Conservation (phyloP, 2,797 vertebrate genomes). For the Mormyrus proboscirostris region DNA sequence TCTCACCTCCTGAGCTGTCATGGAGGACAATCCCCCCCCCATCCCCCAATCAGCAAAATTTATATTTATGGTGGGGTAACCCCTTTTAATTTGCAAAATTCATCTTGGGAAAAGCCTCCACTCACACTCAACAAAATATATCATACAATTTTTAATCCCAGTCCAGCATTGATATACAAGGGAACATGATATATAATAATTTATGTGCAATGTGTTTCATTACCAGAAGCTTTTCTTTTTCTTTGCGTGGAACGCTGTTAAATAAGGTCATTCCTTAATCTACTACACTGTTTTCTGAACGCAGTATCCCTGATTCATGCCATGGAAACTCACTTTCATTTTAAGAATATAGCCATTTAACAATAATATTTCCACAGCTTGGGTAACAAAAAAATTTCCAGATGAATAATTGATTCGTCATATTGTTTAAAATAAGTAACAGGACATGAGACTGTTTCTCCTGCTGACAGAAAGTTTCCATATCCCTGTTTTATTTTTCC, state of each 20-base stretch:
- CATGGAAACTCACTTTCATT: neutral
- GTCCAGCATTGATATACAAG: neutral
- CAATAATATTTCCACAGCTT: neutral
- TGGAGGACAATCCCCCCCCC: neutral
- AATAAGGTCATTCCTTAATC: neutral
- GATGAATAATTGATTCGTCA: constrained; percentile 1
- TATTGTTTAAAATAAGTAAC: neutral
- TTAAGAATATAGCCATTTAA: neutral
- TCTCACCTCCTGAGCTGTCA: neutral
- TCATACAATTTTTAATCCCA: neutral
- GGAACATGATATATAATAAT: neutral
- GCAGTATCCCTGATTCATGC: neutral
- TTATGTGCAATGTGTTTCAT: neutral
- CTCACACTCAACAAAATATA: neutral
- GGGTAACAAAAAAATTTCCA: neutral
- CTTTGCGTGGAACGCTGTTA: neutral
- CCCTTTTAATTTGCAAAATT: neutral
- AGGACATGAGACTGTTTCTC: neutral
- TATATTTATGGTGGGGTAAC: neutral
- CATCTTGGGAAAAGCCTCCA: neutral
- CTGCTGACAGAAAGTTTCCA: neutral
- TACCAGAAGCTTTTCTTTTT: neutral
- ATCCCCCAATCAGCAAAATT: neutral
- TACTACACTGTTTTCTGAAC: neutral
- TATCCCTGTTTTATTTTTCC: neutral